Evolutionary conservation across 2,113 vertebrate genomes (phyloP), one percentile per base, ranked within the genome.

Genomic region (Edolisoma coerulescens): DNA sequence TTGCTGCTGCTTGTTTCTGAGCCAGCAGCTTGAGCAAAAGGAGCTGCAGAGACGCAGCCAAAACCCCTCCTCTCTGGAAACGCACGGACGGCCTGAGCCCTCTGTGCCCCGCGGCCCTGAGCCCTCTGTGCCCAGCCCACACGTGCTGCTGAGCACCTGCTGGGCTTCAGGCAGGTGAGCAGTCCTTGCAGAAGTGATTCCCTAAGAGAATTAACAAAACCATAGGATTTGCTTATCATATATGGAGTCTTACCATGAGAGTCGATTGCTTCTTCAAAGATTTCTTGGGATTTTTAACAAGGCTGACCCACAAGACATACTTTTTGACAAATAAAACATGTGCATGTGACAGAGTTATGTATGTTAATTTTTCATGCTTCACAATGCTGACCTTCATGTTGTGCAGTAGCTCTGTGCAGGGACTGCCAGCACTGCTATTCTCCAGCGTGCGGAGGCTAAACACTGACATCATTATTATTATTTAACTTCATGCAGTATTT

Each of bases 291-390:
- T 89, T 96, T 96, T 95, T 96, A 94, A 86, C 45, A 35, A 83
- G 92, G 86, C 84, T 89, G 88, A 92, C 86, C 95, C 95, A 84
- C 80, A 22, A 81, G 92, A 75, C 94, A 69, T 92, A 73, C 80
- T 79, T 95, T 90, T 87, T 87, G 94, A 87, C 96, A 61, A 96
- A 94, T 96, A 97, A 97, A 97, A 90, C 76, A 7, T 94, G 88
- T 96, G 96, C 91, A 92, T 89, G 93, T 94, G 90, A 92, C 95
- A 90, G 91, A 96, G 79, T 93, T 96, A 96, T 16, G 90, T 49
- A 94, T 87, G 90, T 60, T 84, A 93, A 76, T 97, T 95, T 92
- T 61, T 89, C 59, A 92, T 68, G 64, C 83, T 71, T 92, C 59
- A 32, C 63, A 90, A 12, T 44, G 47, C 5, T 81, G 88, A 71